phyloP scores from a whole-genome alignment of 2,113 vertebrate species.

The Bos indicus region DNA sequence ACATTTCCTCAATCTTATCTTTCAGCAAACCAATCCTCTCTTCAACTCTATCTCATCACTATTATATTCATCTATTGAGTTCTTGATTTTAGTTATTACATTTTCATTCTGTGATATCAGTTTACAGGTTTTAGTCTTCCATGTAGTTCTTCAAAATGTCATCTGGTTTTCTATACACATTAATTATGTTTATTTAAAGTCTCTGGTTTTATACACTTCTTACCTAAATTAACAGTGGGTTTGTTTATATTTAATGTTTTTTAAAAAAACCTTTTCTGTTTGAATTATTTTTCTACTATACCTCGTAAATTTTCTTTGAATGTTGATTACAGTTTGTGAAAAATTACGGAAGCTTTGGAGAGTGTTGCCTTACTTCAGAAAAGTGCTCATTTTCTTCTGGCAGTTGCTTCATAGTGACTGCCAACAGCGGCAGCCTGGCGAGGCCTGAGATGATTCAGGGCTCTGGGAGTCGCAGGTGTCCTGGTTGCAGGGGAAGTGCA shows the following conservation, averaged over 20 bases:
- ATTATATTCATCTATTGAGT: neutral
- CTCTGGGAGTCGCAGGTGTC: neutral
- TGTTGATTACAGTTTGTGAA: neutral
- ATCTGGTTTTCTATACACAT: neutral
- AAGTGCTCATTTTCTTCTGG: neutral
- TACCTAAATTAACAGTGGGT: neutral
- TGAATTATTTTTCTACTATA: neutral
- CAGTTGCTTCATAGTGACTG: neutral
- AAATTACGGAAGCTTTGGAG: neutral
- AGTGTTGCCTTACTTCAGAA: neutral
- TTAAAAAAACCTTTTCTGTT: neutral
- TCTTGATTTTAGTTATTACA: neutral
- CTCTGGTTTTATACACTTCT: neutral
- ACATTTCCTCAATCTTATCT: neutral
- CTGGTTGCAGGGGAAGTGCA: accelerated
- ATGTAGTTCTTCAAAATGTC: neutral
- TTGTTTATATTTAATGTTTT: neutral
- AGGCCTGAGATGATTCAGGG: accelerated
- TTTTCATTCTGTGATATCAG: neutral
- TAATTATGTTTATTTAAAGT: neutral
- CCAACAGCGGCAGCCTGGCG: neutral
- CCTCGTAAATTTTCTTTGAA: neutral
- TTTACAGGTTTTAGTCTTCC: neutral
- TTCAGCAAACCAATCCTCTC: neutral
- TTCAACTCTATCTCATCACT: neutral